Evolutionary conservation across 2,113 vertebrate species (phyloP).

Genomic region (Sinocyclocheilus rhinocerous): DNA sequence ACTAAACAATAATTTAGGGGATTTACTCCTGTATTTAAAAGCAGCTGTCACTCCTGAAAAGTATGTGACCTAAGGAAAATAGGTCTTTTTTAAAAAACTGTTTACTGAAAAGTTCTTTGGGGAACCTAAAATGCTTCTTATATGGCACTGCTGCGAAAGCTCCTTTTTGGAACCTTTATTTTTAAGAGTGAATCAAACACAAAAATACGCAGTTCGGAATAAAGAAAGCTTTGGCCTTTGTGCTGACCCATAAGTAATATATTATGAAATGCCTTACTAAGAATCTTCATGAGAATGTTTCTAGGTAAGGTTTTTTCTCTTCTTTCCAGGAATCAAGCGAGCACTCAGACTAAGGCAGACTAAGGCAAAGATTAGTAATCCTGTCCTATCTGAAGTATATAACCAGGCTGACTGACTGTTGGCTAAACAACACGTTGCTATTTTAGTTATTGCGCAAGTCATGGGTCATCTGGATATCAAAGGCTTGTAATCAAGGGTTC

Average conservation of each 20-base stretch:
- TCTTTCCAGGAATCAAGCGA: not conserved
- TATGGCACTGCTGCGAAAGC: not conserved
- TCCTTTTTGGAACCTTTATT: not conserved
- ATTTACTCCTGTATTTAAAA: not conserved
- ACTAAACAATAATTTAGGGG: not conserved
- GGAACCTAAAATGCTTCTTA: too few species aligned
- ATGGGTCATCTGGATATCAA: too few species aligned
- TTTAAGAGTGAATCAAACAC: not conserved
- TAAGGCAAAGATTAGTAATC: not conserved
- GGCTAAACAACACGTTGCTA: too few species aligned
- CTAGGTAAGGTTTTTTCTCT: not conserved
- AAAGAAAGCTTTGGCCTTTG: not conserved
- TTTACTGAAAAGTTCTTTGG: too few species aligned
- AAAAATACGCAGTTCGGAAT: not conserved
- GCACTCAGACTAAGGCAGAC: not conserved
- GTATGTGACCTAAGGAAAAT: too few species aligned
- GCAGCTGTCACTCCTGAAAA: not conserved
- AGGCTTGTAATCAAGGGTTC: too few species aligned
- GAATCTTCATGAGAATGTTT: not conserved
- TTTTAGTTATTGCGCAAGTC: too few species aligned
- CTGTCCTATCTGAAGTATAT: not conserved
- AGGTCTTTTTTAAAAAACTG: too few species aligned
- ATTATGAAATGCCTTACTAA: not conserved
- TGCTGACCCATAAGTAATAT: not conserved
- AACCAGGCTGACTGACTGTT: too few species aligned